Evolutionary conservation across 2,888 invertebrate species (phyloP), one percentile per base, ranked within the genome.

Genomic region (Lumbricus terrestris): DNA sequence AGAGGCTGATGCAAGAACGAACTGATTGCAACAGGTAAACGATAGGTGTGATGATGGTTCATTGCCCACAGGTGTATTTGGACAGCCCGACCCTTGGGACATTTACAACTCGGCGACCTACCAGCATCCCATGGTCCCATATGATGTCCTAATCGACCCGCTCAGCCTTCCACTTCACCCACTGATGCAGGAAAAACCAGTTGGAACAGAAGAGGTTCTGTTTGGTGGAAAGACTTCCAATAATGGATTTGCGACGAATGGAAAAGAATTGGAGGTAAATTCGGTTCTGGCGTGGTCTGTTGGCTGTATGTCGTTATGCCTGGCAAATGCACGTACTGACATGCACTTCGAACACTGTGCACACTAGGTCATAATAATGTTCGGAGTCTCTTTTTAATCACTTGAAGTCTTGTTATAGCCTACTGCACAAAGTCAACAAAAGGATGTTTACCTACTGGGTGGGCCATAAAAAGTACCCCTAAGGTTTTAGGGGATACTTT

Each of bases 41-140:
- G n/a, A n/a, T n/a, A n/a, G n/a, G n/a, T n/a, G n/a, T n/a, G n/a
- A n/a, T n/a, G n/a, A n/a, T n/a, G n/a, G n/a, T n/a, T n/a, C n/a
- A n/a, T n/a, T n/a, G n/a, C n/a, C n/a, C n/a, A n/a, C 91, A 95
- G 95, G 95, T 88, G 95, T 95, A n/a, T 94, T 95, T 92, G 95
- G 95, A 37, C 95, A 95, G 92, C 93, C 94, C 34, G 94, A 94
- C 47, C 92, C 93, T 5, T 95, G 95, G 95, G 94, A 95, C 90
- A 92, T 95, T n/a, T 93, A 94, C 92, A 94, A 94, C 91, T 92
- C 93, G 40, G 91, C 92, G 20, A 94, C 95, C 16, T 95, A 93
- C 92, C 94, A 94, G 91, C 95, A 95, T 91, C 95, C 95, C 20
- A 94, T 95, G 94, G 95, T 95, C 88, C 95, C 95, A 1, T 95